phyloP scores from a whole-genome alignment of 1,140 invertebrate genomes.

The Nasonia vitripennis region DNA sequence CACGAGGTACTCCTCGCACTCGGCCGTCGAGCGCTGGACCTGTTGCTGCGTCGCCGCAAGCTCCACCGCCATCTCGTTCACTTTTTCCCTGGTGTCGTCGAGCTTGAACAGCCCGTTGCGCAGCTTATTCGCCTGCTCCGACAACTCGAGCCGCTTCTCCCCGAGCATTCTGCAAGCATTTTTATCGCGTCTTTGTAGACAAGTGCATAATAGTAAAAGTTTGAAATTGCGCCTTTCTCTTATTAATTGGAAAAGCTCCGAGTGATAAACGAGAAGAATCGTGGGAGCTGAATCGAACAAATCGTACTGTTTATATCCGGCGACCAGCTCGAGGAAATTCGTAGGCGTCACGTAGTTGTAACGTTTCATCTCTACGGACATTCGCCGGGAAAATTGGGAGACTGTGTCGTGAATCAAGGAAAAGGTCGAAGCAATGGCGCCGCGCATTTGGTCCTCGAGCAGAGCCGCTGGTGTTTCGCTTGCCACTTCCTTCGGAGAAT shows the following conservation, averaged over 20 bases:
- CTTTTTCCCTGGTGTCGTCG: constrained; percentile 80
- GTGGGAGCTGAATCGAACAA: background rate
- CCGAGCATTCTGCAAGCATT: constrained; percentile 79
- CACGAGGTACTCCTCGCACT: constrained; percentile 85
- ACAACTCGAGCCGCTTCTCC: constrained; percentile 82
- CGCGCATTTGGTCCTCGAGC: constrained; percentile 78
- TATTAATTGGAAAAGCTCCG: background rate
- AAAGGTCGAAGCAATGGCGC: constrained; percentile 82
- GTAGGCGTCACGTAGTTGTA: constrained; percentile 91
- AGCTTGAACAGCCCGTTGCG: constrained; percentile 68
- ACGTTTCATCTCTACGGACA: constrained; percentile 85
- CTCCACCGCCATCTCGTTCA: constrained; percentile 87
- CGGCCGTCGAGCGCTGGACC: constrained; percentile 70
- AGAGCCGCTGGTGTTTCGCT: constrained; percentile 52
- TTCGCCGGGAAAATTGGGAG: constrained; percentile 80
- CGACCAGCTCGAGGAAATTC: constrained; percentile 88
- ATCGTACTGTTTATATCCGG: constrained; percentile 85
- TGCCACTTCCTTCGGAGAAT: constrained; percentile 25
- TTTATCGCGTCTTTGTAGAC: no score
- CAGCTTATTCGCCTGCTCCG: constrained; percentile 83
- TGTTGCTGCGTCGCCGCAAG: constrained; percentile 84
- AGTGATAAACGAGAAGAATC: background rate
- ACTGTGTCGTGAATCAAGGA: constrained; percentile 87
- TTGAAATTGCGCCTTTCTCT: background rate
- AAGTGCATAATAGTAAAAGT: background rate